Conservation (phyloP, 2,888 invertebrate species). For the Teinopalpus imperialis region DNA sequence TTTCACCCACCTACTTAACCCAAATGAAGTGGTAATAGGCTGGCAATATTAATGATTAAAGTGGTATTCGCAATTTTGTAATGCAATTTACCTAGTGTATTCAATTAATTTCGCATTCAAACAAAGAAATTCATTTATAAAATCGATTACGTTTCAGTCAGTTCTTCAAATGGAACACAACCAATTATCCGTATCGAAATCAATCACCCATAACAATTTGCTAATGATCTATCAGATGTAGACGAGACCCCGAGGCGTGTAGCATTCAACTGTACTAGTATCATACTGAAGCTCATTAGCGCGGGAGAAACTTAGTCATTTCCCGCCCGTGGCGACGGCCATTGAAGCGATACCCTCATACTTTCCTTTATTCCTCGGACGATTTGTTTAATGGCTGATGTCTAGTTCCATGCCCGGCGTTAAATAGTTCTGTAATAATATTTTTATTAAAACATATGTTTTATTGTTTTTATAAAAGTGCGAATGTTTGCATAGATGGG, state of each 20-base stretch:
- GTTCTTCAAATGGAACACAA: neutral
- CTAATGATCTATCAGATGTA: slow-evolving; percentile 38
- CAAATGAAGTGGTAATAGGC: too few species aligned
- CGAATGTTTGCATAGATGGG: too few species aligned
- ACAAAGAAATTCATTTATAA: slow-evolving; percentile 3
- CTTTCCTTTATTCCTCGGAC: slow-evolving; percentile 21
- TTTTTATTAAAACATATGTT: too few species aligned
- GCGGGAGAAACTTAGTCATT: slow-evolving; percentile 55
- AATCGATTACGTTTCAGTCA: slow-evolving; percentile 7
- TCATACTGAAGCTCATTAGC: slow-evolving; percentile 56
- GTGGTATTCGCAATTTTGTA: too few species aligned
- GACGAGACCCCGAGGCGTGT: slow-evolving; percentile 34
- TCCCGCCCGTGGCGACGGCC: slow-evolving; percentile 36
- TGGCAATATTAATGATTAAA: too few species aligned
- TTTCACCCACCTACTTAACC: too few species aligned
- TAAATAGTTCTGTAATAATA: too few species aligned
- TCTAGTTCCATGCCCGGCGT: neutral
- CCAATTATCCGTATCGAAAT: slow-evolving; percentile 32
- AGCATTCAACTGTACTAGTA: slow-evolving; percentile 36
- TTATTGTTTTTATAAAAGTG: too few species aligned
- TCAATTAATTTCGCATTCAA: neutral
- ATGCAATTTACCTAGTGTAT: too few species aligned
- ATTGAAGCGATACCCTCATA: slow-evolving; percentile 29
- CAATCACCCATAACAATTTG: slow-evolving; percentile 47
- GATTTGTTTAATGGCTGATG: slow-evolving; percentile 2